Base-by-base conservation (phyloP, 2,888 invertebrate genomes). In the Phlogophora meticulosa region DNA sequence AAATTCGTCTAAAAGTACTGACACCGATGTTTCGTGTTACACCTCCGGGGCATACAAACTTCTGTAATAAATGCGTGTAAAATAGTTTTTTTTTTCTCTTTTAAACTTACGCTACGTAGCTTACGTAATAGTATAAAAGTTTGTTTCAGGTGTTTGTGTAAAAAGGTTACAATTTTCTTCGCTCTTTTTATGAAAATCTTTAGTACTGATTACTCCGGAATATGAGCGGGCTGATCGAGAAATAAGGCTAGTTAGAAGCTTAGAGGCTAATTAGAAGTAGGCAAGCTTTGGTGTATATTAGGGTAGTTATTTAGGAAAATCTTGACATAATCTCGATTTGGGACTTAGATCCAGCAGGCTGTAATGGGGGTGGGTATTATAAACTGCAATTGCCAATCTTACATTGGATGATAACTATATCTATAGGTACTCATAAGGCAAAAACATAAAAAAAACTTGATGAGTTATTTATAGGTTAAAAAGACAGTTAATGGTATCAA, bases 31-130 rank as follows among this genome's bases (percentile, higher is more conserved):
- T 71, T 71, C 62, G 56, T 20, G 24, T 69, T 80, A 75, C 83
- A 78, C 87, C 82, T 79, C 53, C 36, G 80, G 87, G 86, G 86
- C 83, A 56, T 65, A 68, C 72, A 83, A 87, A 85, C 75, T 87
- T 87, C 61, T 67, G 77, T 82, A 83, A 87, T 82, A 86, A 86
- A 87, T 86, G 83, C 80, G 83, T 72, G 67, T 61, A 60, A 61
- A 71, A 65, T 46, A 62, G 61, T 69, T 48, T 69, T 53, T 67
- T 52, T 53, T 52, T 55, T 55, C 15, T 51, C 15, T 46, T 51
- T 24, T 11, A 24, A 43, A 56, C 38, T 67, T 72, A n/a, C 10
- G 20, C 36, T 34, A 32, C 24, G 3, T 28, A 22, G n/a, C 36
- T 42, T 42, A 53, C 13, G 45, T 51, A 51, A 43, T 38, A 9